These are phyloP conservation scores for Perizoma affinitatum DNA, from an alignment of 2,888 invertebrate species.

Conservation along the genomic window DNA sequence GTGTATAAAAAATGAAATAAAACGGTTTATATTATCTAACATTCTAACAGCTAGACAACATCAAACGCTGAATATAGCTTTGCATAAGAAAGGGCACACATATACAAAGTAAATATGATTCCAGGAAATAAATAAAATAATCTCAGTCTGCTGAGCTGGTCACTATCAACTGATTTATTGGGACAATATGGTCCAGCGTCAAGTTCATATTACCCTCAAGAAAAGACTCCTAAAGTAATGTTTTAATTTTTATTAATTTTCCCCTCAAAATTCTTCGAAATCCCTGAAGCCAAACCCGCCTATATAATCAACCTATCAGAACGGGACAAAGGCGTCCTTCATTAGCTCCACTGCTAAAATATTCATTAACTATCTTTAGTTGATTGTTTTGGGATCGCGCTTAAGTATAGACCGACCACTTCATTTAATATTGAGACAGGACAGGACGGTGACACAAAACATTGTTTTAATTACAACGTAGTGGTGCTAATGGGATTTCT, in stretches of 20 bases:
- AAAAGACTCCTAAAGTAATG: no score
- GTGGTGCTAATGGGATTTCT: background rate
- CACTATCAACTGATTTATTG: no score
- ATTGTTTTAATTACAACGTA: slow-evolving; percentile 7
- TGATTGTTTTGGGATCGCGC: slow-evolving; percentile 46
- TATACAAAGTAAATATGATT: no score
- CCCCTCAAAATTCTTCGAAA: slow-evolving; percentile 17
- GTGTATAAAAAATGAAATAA: no score
- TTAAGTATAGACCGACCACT: slow-evolving; percentile 32
- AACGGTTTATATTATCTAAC: no score
- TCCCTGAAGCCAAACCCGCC: slow-evolving; percentile 22
- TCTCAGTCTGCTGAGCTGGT: no score
- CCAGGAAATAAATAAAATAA: no score
- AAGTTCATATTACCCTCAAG: no score
- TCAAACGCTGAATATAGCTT: no score
- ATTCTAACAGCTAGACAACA: no score
- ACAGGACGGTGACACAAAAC: slow-evolving; percentile 9
- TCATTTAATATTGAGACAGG: slow-evolving; percentile 38
- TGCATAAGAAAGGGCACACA: no score
- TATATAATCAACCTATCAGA: slow-evolving; percentile 71
- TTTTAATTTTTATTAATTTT: slow-evolving; percentile 10
- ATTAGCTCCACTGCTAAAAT: slow-evolving; percentile 76
- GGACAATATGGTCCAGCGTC: no score
- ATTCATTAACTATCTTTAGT: slow-evolving; percentile 67
- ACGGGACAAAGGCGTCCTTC: slow-evolving; percentile 73